Evolutionary conservation across 1,140 invertebrate species (phyloP), one percentile per base, ranked within the genome.

Genomic region (Heterodera schachtii): DNA sequence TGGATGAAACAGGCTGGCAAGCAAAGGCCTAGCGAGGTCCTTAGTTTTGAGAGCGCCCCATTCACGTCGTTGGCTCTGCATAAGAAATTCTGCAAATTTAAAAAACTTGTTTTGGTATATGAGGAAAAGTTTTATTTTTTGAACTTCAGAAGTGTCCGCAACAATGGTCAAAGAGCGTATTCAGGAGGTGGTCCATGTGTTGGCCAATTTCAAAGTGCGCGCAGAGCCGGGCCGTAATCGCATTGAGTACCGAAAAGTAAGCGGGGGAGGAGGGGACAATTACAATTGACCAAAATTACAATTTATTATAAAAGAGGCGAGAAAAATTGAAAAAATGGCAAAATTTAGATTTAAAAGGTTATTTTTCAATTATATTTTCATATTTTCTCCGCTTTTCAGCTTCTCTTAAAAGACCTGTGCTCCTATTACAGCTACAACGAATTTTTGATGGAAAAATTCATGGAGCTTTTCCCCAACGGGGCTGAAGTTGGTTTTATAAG

Each of bases 371-470:
- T 31, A 31, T 31, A 31, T 31, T 52, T 1, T 8, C 57, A 91
- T 81, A 43, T 67, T 57, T 78, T 96, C 64, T 49, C 31, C 41
- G 16, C 6, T 74, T 75, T 75, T 75, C 41, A 52, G 74, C 31
- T 46, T 9, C 91, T 98, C 41, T 92, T 92, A 73, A 93, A 93
- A 84, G 96, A 99, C 92, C 91, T 98, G 16, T 98, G 96, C 87
- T 92, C 92, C n/a, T 87, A 89, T 90, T 86, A 90, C 90, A 95
- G 94, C 88, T 99, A 99, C 88, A 99, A 99, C 92, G 93, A 94
- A 81, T 99, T 95, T 90, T 91, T 99, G 13, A 98, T 99, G 94
- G 94, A 94, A 85, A 94, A 94, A 90, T 91, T 99, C 7, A 95
- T 98, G 93, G 93, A 98, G 88, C 92, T 99, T 81, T 99, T 99